Base-by-base conservation (phyloP, 2,888 invertebrate genomes). In the Malacosoma neustria region DNA sequence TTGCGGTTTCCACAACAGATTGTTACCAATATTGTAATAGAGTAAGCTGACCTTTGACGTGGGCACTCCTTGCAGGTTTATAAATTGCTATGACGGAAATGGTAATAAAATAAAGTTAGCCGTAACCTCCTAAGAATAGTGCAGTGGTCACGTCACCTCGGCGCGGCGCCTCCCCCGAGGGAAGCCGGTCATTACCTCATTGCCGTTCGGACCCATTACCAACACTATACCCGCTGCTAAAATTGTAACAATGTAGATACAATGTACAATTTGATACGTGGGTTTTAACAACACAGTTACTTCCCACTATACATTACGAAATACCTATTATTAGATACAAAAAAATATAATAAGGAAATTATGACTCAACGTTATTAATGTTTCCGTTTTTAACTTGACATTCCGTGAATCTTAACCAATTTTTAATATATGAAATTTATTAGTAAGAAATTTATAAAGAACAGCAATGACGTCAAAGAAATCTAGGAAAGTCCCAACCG, bases 101-200 rank as follows among this genome's bases (percentile, higher is more conserved):
- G 12, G 9, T 32, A 32, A 32, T 32, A 32, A 12, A 9, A 32
- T 32, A 32, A 9, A 32, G 5, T 7, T 13, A 15, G 15, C 11
- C 29, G 11, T 29, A 29, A 34, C 12, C 11, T 15, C 11, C 34
- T 34, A 30, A 34, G 22, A 22, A 34, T 29, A 13, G 5, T 29
- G 13, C 29, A 4, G 12, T 15, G 29, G 29, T n/a, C 13, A n/a
- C 15, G 15, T 22, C 29, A 29, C 13, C 30, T 31, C 15, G 15
- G 31, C 15, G 6, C 36, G 7, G 29, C 35, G 34, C 14, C 33
- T 32, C 34, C 33, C 34, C 34, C 38, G 36, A 41, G 40, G 43
- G 41, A 43, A 43, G 36, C 33, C 32, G 31, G 5, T 38, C 5
- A 43, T 43, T 43, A 41, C 36, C 38, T 43, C 34, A 32, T 43